Evolutionary conservation across 35 echinoderm and acorn worm species (phyloP).

Genomic region (Anneissia japonica): DNA sequence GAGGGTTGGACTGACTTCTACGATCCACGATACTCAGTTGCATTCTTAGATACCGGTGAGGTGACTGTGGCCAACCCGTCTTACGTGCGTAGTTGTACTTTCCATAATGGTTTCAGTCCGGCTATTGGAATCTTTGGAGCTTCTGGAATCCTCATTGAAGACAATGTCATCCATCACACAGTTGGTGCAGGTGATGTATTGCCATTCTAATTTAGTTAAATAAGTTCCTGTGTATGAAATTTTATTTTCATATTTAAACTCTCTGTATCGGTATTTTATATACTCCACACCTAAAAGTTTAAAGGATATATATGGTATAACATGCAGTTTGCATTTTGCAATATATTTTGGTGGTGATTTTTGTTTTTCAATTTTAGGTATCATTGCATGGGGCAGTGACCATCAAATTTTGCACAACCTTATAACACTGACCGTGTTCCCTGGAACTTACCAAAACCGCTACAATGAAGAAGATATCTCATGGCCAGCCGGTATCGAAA

Average conservation of each 20-base stretch:
- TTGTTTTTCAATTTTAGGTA: conserved; percentile 11
- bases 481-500: conserved; percentile 25
- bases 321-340: too few species aligned
- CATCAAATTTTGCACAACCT: conserved; percentile 4
- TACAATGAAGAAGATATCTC: neutral
- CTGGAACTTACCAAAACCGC: neutral
- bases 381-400: neutral
- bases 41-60: neutral
- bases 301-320: too few species aligned
- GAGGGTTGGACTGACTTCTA: conserved; percentile 27
- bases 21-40: conserved; percentile 28
- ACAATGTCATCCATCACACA: conserved; percentile 30
- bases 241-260: too few species aligned
- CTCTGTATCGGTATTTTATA: too few species aligned
- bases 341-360: too few species aligned
- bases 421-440: neutral
- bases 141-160: neutral
- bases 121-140: conserved; percentile 24
- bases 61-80: neutral
- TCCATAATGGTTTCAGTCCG: conserved; percentile 28
- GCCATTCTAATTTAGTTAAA: too few species aligned
- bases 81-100: neutral
- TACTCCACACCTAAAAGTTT: too few species aligned
- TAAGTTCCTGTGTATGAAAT: too few species aligned
- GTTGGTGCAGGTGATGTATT: conserved; percentile 10